A percentile compares a stretch with the other conserved stretches of the same genome.
Evolutionary conservation across 2,888 invertebrate genomes (phyloP).

Genomic region (Platynereis dumerilii): DNA sequence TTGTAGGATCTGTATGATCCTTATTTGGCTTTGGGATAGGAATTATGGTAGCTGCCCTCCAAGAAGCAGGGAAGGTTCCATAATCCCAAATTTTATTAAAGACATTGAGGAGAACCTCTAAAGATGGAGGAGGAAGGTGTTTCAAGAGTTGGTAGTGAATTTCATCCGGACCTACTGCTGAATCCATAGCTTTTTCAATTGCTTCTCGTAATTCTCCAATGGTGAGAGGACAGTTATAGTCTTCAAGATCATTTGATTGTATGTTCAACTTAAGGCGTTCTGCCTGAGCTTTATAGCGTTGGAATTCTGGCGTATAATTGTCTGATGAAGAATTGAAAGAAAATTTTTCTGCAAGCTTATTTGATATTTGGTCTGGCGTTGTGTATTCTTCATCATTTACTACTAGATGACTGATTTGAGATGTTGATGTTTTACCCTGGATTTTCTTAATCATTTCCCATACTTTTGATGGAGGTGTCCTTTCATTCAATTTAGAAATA

Average conservation of each 20-base stretch:
- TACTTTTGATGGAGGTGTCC: no score
- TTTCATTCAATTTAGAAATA: no score
- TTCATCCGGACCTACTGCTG: constrained; percentile 3
- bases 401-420: no score
- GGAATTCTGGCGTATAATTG: no score
- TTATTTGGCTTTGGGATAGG: constrained; percentile 37
- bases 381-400: no score
- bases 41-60: constrained; percentile 32
- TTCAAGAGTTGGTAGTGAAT: constrained; percentile 9
- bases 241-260: background rate
- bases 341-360: no score
- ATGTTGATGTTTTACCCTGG: no score
- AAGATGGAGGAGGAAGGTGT: background rate
- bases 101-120: constrained; percentile 2
- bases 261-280: background rate
- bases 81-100: constrained; percentile 31
- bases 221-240: background rate
- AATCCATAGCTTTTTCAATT: background rate
- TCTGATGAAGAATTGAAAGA: no score
- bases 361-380: no score
- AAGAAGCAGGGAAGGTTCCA: constrained; percentile 28
- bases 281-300: background rate
- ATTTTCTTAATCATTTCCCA: no score
- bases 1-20: constrained; percentile 32
- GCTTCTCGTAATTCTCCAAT: background rate